Conservation (phyloP, 2,113 vertebrate genomes). For the Mesocricetus auratus region DNA sequence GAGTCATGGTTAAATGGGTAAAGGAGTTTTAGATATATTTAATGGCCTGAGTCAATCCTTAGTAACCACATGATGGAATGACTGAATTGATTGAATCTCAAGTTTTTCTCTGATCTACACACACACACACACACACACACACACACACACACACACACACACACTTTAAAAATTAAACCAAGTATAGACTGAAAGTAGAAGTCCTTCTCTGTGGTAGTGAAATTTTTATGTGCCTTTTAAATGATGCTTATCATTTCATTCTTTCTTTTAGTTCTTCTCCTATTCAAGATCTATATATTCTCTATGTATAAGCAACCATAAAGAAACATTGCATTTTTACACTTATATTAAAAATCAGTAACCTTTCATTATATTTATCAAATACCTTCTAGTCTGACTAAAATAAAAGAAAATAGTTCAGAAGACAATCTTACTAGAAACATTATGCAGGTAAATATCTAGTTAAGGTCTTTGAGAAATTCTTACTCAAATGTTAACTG, state of each 20-base stretch:
- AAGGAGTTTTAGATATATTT: too few species aligned
- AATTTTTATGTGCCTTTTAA: neutral
- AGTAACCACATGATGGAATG: accelerated
- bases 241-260: neutral
- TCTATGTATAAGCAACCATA: neutral
- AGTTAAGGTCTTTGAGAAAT: neutral
- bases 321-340: neutral
- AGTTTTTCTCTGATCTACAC: neutral
- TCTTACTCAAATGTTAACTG: neutral
- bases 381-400: neutral
- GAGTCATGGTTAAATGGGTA: neutral
- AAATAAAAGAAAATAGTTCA: neutral
- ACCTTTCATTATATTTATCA: neutral
- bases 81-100: neutral
- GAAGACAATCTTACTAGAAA: neutral
- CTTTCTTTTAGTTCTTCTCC: neutral
- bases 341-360: neutral
- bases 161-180: neutral
- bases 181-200: neutral
- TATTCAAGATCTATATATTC: neutral
- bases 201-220: neutral
- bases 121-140: neutral
- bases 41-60: neutral
- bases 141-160: neutral
- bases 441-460: neutral